Evolutionary conservation across 2,113 vertebrate species (phyloP).

Genomic region (Morphnarchus princeps): DNA sequence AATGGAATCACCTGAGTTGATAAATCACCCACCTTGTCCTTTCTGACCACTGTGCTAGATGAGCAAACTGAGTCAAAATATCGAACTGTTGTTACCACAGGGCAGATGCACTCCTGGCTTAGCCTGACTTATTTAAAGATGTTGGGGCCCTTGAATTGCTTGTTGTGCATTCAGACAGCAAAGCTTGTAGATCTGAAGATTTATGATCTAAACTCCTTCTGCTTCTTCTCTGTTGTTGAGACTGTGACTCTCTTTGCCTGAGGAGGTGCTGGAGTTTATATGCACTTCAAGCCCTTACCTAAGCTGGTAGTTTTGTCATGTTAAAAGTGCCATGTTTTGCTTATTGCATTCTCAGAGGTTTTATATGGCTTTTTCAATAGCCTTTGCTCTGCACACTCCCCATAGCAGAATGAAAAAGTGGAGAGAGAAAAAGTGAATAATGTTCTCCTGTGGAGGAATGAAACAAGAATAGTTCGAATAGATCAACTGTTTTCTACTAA

Average conservation of each 20-base stretch:
- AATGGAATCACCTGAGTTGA: neutral
- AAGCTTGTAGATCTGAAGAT: slow-evolving; percentile 17
- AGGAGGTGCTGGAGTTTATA: slow-evolving; percentile 44
- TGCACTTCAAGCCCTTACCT: neutral
- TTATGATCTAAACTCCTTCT: slow-evolving; percentile 43
- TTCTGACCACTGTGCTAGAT: neutral
- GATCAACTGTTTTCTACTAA: neutral
- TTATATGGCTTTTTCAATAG: slow-evolving; percentile 32
- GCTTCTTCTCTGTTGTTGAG: neutral
- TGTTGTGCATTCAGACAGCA: slow-evolving; percentile 24
- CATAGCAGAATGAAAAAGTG: neutral
- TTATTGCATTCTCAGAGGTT: slow-evolving; percentile 18
- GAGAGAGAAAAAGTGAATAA: neutral
- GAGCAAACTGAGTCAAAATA: slow-evolving; percentile 2
- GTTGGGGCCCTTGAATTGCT: neutral
- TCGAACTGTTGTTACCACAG: neutral
- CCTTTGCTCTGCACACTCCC: neutral
- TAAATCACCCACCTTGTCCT: neutral
- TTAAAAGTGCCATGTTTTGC: slow-evolving; percentile 36
- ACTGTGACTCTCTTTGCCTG: slow-evolving; percentile 24
- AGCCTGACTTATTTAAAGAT: neutral
- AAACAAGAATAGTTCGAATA: neutral
- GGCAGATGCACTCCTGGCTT: neutral
- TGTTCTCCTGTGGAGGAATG: neutral
- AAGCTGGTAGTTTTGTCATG: slow-evolving; percentile 26